Evolutionary conservation across 2,113 vertebrate genomes (phyloP).

Genomic region (Eulemur macaco): DNA sequence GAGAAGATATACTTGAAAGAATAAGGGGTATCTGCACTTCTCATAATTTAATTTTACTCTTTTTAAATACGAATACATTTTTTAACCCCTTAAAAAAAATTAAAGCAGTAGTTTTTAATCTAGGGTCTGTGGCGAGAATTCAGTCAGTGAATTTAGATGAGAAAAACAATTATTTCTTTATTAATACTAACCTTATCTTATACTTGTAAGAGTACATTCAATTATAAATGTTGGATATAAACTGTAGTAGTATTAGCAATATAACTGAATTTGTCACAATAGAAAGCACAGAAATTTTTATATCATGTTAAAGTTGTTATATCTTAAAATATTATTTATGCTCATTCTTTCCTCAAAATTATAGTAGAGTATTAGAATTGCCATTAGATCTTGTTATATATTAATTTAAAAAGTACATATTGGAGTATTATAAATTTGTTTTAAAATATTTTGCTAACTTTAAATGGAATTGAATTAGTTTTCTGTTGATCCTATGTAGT

Average conservation of each 20-base stretch:
- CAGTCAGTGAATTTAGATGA: not conserved
- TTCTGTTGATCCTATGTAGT: not conserved
- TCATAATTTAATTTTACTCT: not conserved
- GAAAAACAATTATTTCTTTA: not conserved
- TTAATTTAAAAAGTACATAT: not conserved
- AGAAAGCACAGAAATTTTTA: not conserved
- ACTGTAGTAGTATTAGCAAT: not conserved
- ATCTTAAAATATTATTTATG: slow-evolving; percentile 19
- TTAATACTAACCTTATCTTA: not conserved
- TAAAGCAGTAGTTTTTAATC: not conserved
- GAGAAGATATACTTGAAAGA: not conserved
- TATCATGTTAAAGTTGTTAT: not conserved
- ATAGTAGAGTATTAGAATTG: not conserved
- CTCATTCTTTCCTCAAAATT: slow-evolving; percentile 15
- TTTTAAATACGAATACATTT: not conserved
- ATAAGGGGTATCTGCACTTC: not conserved
- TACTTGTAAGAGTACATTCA: not conserved
- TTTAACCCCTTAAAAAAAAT: not conserved
- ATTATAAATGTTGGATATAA: not conserved
- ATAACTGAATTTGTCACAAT: not conserved
- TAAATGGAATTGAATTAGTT: not conserved
- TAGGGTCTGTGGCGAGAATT: not conserved
- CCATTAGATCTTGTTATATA: not conserved
- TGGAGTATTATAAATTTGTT: not conserved
- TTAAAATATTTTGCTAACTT: not conserved